These are phyloP conservation scores for Drosophila putrida DNA, from an alignment of 2,888 invertebrate genomes.

Conservation along the genomic window DNA sequence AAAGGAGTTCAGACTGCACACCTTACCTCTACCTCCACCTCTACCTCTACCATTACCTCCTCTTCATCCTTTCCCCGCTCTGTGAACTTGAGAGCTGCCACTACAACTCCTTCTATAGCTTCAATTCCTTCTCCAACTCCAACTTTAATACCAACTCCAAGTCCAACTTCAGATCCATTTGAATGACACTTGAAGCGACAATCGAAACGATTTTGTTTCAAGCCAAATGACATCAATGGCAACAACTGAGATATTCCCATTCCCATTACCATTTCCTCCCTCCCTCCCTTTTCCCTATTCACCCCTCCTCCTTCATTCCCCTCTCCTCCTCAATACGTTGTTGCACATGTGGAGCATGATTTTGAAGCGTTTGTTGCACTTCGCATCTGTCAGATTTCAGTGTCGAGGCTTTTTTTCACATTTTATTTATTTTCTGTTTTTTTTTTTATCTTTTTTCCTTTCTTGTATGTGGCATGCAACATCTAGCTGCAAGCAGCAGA, in stretches of 20 bases:
- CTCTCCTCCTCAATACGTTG: neutral
- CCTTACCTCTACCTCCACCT: no score
- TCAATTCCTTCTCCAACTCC: conserved; percentile 5
- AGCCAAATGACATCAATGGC: conserved; percentile 42
- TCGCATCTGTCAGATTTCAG: conserved; percentile 78
- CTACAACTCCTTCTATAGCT: conserved; percentile 2
- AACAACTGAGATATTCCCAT: conserved; percentile 46
- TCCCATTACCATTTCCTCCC: neutral
- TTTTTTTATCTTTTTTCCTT: conserved; percentile 9
- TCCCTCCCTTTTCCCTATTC: neutral
- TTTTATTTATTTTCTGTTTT: neutral
- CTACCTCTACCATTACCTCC: no score
- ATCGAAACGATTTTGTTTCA: conserved; percentile 70
- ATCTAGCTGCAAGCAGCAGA: conserved; percentile 2
- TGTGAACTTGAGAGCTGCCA: conserved; percentile 33
- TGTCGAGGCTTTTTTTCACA: conserved; percentile 52
- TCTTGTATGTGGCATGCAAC: conserved; percentile 34
- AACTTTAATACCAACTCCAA: neutral
- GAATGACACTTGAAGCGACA: conserved; percentile 63
- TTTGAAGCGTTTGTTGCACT: conserved; percentile 69
- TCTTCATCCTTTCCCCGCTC: neutral
- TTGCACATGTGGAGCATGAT: conserved; percentile 57
- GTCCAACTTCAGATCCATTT: conserved; percentile 14
- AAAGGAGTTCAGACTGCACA: no score
- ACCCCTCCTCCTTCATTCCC: neutral